Conservation (phyloP, 1,140 invertebrate genomes). For the Delia radicum region DNA sequence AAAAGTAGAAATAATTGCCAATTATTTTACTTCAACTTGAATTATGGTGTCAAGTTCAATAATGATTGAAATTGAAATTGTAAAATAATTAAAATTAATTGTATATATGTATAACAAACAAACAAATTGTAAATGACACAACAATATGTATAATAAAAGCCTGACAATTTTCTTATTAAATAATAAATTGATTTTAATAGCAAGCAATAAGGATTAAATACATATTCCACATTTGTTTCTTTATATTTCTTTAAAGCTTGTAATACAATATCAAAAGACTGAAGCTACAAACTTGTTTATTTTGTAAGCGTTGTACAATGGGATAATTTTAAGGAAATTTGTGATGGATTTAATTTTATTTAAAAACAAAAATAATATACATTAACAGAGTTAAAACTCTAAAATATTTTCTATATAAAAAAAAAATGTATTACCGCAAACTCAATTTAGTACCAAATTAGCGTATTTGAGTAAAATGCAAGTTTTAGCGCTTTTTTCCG, state of each 20-base stretch:
- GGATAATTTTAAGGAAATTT: no score
- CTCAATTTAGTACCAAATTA: no score
- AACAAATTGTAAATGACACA: conserved; percentile 7
- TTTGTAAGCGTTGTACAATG: no score
- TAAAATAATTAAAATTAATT: background rate
- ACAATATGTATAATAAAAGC: background rate
- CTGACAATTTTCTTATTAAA: no score
- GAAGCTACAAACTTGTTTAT: background rate
- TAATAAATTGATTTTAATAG: background rate
- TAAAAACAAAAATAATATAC: no score
- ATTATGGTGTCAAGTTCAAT: conserved; percentile 17
- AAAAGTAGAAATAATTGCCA: conserved; percentile 2
- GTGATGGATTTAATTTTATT: no score
- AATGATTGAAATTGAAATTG: background rate
- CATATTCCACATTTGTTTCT: background rate
- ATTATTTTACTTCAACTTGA: conserved; percentile 8
- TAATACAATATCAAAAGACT: background rate
- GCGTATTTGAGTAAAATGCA: no score
- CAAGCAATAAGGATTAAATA: background rate
- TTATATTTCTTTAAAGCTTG: background rate
- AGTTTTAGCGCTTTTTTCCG: no score
- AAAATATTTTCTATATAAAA: no score
- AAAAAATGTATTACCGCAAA: no score
- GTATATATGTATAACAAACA: background rate
- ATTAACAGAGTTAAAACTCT: no score